Conservation (phyloP, 1,140 invertebrate genomes). For the Nasonia longicornis region DNA sequence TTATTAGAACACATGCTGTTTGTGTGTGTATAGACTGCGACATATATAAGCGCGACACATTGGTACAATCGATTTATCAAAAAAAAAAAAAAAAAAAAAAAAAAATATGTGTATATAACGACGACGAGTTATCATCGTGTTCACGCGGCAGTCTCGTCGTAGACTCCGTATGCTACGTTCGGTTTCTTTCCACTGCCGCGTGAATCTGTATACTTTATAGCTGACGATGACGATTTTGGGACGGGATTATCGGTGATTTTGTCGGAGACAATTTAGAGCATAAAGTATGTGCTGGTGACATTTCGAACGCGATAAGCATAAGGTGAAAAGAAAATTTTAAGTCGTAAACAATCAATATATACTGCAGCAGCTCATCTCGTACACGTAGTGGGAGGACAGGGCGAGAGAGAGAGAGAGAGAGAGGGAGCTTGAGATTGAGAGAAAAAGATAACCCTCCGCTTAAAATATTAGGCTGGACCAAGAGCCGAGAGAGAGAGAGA, state of each 20-base stretch:
- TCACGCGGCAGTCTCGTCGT: neutral
- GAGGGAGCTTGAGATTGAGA: neutral
- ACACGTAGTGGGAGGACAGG: neutral
- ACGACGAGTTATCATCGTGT: constrained; percentile 5
- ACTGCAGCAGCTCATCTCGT: too few relatives aligned
- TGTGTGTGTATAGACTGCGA: too few relatives aligned
- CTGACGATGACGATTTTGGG: neutral
- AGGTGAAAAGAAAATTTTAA: neutral
- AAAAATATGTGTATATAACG: too few relatives aligned
- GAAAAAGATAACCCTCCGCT: constrained; percentile 25
- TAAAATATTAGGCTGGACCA: constrained; percentile 41
- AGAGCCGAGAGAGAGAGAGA: neutral
- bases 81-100: neutral
- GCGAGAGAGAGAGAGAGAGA: constrained; percentile 9
- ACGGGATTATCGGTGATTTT: neutral
- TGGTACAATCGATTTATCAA: neutral
- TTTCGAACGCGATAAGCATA: neutral
- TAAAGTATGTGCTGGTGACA: neutral
- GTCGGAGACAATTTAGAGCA: too few relatives aligned
- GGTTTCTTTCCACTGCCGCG: neutral
- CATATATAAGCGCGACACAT: too few relatives aligned
- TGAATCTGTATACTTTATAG: too few relatives aligned
- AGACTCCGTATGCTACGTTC: neutral
- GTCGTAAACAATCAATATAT: too few relatives aligned
- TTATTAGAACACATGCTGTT: too few relatives aligned